Percentiles rank a stretch among this genome's conserved stretches.
These are phyloP conservation scores for Lacerta viridis DNA, from an alignment of 2,797 vertebrate species.

Conservation along the genomic window DNA sequence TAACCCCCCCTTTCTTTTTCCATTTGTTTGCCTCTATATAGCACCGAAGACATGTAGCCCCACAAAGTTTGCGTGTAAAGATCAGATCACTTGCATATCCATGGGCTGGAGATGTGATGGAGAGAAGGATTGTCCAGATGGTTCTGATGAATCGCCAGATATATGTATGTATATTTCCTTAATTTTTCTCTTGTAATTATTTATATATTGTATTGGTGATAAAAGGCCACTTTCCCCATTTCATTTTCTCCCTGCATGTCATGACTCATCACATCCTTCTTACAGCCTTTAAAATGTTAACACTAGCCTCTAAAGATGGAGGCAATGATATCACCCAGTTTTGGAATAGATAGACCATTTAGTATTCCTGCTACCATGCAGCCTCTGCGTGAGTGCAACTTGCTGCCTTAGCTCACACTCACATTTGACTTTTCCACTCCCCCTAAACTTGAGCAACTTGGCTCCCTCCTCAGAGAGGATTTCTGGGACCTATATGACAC, in stretches of 20 bases:
- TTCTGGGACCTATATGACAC: background rate
- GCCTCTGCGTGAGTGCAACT: background rate
- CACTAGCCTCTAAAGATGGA: background rate
- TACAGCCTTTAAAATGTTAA: background rate
- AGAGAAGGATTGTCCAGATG: conserved; percentile 97
- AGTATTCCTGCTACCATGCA: background rate
- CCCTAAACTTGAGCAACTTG: rapidly evolving
- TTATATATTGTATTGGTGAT: background rate
- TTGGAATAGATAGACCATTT: background rate
- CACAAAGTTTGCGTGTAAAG: conserved; percentile 98
- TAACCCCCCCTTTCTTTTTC: conserved; percentile 39
- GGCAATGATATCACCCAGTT: background rate
- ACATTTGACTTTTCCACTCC: conserved; percentile 38
- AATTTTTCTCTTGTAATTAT: background rate
- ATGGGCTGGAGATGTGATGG: conserved; percentile 98
- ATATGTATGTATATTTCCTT: conserved; percentile 88
- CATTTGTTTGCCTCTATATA: conserved; percentile 70
- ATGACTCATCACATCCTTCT: background rate
- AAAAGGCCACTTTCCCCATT: background rate
- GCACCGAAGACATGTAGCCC: conserved; percentile 95
- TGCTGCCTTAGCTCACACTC: background rate
- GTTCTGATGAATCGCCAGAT: conserved; percentile 95
- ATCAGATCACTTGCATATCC: conserved; percentile 96
- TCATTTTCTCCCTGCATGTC: rapidly evolving
- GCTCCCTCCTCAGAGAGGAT: background rate